phyloP scores from a whole-genome alignment of 2,113 vertebrate genomes.

The Rhinopomastus cyanomelas region DNA sequence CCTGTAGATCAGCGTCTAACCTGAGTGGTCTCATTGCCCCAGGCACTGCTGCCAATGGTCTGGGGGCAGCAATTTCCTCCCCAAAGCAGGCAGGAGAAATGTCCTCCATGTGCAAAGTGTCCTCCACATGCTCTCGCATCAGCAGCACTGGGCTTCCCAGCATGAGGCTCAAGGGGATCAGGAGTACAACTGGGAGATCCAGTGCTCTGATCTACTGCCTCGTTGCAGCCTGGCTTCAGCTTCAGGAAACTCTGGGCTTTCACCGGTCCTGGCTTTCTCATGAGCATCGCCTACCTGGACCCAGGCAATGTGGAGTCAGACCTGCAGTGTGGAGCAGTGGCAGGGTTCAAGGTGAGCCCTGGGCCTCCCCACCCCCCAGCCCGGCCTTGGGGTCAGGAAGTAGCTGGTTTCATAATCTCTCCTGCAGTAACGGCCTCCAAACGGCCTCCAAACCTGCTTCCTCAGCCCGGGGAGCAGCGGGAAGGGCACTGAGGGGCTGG shows the following conservation, averaged over 20 bases:
- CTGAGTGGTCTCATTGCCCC: neutral
- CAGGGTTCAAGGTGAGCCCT: conserved; percentile 77
- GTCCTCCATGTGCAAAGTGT: neutral
- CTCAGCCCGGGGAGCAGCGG: neutral
- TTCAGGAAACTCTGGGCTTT: conserved; percentile 82
- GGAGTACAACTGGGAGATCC: neutral
- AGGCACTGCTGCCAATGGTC: neutral
- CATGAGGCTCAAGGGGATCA: neutral
- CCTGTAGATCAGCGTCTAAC: no score
- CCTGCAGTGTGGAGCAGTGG: conserved; percentile 74
- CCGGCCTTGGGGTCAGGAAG: neutral
- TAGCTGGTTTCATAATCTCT: neutral
- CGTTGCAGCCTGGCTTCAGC: conserved; percentile 73
- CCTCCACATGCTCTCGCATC: accelerated
- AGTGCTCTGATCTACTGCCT: neutral
- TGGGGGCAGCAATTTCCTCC: neutral
- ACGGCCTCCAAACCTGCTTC: neutral
- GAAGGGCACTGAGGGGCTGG: neutral
- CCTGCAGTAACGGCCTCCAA: neutral
- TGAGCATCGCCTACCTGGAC: conserved; percentile 85
- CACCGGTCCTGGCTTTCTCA: conserved; percentile 81
- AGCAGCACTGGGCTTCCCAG: neutral
- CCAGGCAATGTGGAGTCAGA: conserved; percentile 82
- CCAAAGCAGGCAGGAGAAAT: neutral
- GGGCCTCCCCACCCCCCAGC: neutral